These are phyloP conservation scores for Paratilapia polleni DNA, from an alignment of 2,113 vertebrate genomes.

Conservation along the genomic window DNA sequence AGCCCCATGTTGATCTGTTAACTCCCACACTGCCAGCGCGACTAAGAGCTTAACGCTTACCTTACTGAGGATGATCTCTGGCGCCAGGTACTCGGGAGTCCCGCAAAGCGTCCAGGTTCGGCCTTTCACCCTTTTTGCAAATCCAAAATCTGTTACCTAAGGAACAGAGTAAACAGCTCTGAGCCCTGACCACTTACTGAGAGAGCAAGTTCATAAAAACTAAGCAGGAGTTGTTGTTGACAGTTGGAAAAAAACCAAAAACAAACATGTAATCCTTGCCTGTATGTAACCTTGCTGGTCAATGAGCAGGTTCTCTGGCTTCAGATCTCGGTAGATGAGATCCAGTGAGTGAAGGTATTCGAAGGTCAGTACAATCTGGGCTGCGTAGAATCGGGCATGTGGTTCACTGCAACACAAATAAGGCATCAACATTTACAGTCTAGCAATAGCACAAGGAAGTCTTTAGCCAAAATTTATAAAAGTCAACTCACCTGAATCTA, in stretches of 20 bases:
- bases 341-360: constrained; percentile 95
- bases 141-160: constrained; percentile 95
- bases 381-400: constrained; percentile 93
- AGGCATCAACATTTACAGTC: constrained; percentile 18
- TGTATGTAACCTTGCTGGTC: constrained; percentile 95
- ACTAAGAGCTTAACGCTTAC: constrained; percentile 61
- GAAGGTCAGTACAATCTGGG: constrained; percentile 94
- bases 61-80: constrained; percentile 95
- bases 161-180: not conserved
- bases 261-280: constrained; percentile 59
- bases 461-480: not conserved
- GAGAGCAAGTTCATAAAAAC: not conserved
- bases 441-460: not conserved
- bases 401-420: constrained; percentile 83
- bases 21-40: not conserved
- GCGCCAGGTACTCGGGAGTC: constrained; percentile 92
- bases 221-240: not conserved
- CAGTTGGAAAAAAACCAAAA: not conserved
- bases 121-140: constrained; percentile 94
- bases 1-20: not conserved
- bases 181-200: not conserved
- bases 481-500: constrained; percentile 86
- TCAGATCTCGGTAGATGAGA: constrained; percentile 95
- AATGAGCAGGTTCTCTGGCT: constrained; percentile 94
- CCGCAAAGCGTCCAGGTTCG: constrained; percentile 95